Conservation (phyloP, 2,888 invertebrate genomes). For the Flexamia atlantica region DNA sequence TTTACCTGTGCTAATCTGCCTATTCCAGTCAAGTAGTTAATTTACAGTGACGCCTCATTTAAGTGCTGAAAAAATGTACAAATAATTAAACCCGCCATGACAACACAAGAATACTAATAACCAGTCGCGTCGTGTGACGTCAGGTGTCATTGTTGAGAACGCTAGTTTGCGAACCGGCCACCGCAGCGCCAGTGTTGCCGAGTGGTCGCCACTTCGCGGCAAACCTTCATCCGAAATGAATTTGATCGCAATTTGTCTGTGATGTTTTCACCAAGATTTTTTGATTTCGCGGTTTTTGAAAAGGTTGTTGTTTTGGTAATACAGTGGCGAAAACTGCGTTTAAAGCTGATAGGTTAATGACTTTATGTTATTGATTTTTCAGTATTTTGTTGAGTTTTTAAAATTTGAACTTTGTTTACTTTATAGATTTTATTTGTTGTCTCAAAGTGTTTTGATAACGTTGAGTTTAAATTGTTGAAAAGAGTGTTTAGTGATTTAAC, state of each 20-base stretch:
- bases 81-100: conserved; percentile 1
- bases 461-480: background rate
- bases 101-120: background rate
- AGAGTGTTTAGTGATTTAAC: conserved; percentile 9
- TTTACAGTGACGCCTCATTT: background rate
- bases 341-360: conserved; percentile 37
- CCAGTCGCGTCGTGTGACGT: background rate
- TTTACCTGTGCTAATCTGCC: background rate
- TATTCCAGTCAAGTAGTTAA: too few relatives aligned
- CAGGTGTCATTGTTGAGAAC: conserved; percentile 18
- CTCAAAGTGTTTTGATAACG: background rate
- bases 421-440: background rate
- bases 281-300: conserved; percentile 22
- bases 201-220: conserved; percentile 25
- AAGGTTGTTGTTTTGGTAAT: conserved; percentile 12
- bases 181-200: conserved; percentile 10
- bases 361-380: background rate
- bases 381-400: conserved; percentile 17
- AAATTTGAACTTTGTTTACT: background rate
- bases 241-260: conserved; percentile 33
- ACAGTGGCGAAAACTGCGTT: conserved; percentile 43
- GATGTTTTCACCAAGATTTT: conserved; percentile 28
- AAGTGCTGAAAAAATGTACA: background rate
- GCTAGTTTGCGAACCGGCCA: conserved; percentile 1
- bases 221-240: conserved; percentile 43